A percentile compares a stretch with the other conserved stretches of the same genome.
Conservation (phyloP, 2,113 vertebrate genomes). For the Cyprinodon tularosa region DNA sequence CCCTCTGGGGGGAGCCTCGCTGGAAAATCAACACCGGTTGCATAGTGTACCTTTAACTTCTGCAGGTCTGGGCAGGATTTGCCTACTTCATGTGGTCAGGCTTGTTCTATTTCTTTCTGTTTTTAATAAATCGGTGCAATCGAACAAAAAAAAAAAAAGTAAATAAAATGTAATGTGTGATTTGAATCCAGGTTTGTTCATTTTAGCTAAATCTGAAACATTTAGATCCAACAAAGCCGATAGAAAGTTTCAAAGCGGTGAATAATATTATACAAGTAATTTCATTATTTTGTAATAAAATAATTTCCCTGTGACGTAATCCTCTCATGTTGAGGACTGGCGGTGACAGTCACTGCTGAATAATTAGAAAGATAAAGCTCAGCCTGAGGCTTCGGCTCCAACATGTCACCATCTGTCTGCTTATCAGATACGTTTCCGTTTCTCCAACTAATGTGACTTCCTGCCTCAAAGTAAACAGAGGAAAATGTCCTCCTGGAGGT, state of each 20-base stretch:
- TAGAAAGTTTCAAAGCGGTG: neutral
- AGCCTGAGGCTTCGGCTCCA: constrained; percentile 50
- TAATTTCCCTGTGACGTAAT: no score
- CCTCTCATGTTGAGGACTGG: no score
- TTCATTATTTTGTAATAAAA: no score
- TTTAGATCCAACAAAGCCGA: neutral
- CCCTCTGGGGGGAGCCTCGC: no score
- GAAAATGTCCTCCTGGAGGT: constrained; percentile 3
- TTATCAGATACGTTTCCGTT: constrained; percentile 42
- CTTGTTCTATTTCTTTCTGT: no score
- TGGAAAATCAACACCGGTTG: no score
- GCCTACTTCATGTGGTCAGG: no score
- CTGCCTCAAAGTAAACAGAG: constrained; percentile 18
- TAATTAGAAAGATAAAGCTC: constrained; percentile 13
- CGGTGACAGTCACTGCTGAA: neutral
- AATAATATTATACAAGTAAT: neutral
- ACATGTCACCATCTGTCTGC: constrained; percentile 60
- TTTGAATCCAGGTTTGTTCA: neutral
- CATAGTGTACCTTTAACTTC: no score
- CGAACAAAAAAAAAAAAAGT: no score
- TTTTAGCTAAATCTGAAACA: neutral
- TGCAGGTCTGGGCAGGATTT: no score
- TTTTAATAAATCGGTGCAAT: no score
- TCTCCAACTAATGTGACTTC: constrained; percentile 26
- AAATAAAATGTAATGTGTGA: no score